Percentiles rank a stretch among this genome's conserved stretches.
Conservation (phyloP, 2,888 invertebrate species). For the Sclerodermus sp. region DNA sequence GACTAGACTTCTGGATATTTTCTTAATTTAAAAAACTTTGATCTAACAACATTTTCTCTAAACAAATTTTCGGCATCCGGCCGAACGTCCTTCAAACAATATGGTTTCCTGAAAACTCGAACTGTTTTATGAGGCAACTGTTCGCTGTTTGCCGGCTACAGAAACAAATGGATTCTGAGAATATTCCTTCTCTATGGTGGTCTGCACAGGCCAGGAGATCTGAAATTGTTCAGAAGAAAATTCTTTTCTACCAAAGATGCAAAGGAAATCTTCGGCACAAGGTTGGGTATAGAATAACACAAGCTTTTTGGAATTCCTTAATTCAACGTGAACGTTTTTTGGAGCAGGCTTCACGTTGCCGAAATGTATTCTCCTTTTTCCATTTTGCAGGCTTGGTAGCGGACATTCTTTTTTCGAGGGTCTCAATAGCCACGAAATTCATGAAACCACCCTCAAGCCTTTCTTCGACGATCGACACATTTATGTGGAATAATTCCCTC, state of each 20-base stretch:
- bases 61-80: slow-evolving; percentile 13
- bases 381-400: too few relatives aligned
- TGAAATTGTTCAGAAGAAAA: slow-evolving; percentile 5
- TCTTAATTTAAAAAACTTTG: background rate
- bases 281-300: background rate
- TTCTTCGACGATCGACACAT: too few relatives aligned
- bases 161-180: slow-evolving; percentile 36
- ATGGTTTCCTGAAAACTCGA: slow-evolving; percentile 15
- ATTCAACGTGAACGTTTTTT: too few relatives aligned
- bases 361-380: too few relatives aligned
- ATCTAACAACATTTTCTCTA: slow-evolving; percentile 7
- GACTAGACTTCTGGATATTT: slow-evolving; percentile 15
- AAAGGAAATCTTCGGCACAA: background rate
- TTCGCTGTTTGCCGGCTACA: slow-evolving; percentile 29
- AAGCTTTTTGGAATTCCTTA: background rate
- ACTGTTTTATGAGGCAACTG: slow-evolving; percentile 22
- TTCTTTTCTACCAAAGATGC: background rate
- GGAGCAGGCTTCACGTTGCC: background rate
- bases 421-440: too few relatives aligned
- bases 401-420: too few relatives aligned
- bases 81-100: slow-evolving; percentile 7
- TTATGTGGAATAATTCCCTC: too few relatives aligned
- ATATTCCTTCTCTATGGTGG: slow-evolving; percentile 10
- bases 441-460: too few relatives aligned
- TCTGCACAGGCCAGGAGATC: slow-evolving; percentile 5